Base-by-base conservation (phyloP, 2,888 invertebrate species). In the Leucophenga montana region DNA sequence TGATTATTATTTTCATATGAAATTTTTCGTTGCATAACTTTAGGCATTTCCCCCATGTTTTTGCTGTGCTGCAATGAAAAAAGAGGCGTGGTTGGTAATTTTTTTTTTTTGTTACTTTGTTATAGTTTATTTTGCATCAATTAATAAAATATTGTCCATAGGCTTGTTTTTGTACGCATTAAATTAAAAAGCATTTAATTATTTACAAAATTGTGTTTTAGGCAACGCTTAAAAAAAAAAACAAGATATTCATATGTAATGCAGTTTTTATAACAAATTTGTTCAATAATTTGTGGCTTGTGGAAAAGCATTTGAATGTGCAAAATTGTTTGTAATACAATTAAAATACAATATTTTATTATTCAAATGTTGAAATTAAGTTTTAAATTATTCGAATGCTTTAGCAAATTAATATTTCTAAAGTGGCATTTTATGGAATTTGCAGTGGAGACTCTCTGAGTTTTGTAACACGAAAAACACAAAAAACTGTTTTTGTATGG, bases 1-100 rank as follows among this genome's bases (percentile, higher is more conserved):
- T 46, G 14, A 61, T 61, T 64, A 53, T 68, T 54, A 27, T 16
- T 31, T 74, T 56, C 66, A 73, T 72, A 73, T 70, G 75, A 56
- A 27, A 74, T 73, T 77, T 78, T 62, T 72, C 80, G 73, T 77
- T 70, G 78, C 78, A 73, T 77, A 74, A 73, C 78, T 75, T 73
- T 68, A 68, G 73, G 68, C 70, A 68, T 66, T 46, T 44, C 5
- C 31, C 22, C 31, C 3, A 22, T 66, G 68, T 39, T 31, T 22
- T 56, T 66, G 48, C 33, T 57, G 22, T 68, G 56, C 77, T 82
- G 75, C 16, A 77, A 76, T 70, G 3, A 33, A 57, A 57, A 16
- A 33, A 33, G 5, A 1, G 44, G 31, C 8, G 31, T 16, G n/a
- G 27, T n/a, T 59, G 54, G 27, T 65, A 27, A 27, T 14, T 64